Conservation (phyloP, 2,888 invertebrate species). For the Oscheius sp. region DNA sequence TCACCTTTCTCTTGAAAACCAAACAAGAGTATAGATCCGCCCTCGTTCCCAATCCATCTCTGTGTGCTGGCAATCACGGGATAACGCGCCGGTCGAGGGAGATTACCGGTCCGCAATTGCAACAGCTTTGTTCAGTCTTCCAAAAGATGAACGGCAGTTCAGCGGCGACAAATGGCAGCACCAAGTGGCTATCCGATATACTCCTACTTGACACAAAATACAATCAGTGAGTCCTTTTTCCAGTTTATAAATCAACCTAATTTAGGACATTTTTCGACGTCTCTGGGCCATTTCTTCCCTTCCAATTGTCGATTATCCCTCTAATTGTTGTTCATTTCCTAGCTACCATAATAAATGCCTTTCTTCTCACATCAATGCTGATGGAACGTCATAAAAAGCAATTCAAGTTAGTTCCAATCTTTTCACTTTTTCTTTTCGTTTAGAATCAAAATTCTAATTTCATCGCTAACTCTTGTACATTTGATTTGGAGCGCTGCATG, state of each 20-base stretch:
- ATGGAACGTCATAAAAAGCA: conserved; percentile 13
- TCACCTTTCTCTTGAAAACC: not conserved
- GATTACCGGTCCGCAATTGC: conserved; percentile 22
- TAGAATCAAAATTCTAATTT: conserved; percentile 12
- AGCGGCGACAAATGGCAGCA: not conserved
- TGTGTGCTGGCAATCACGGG: not conserved
- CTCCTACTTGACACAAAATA: conserved; percentile 13
- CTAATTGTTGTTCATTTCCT: not conserved
- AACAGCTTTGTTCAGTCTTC: not conserved
- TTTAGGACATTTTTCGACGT: conserved; percentile 14
- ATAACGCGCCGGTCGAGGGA: conserved; percentile 3
- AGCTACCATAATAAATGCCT: not conserved
- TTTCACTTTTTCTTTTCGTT: not conserved
- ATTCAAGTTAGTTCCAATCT: not conserved
- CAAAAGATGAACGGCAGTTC: not conserved
- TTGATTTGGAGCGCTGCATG: conserved; percentile 13
- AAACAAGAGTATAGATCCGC: not conserved
- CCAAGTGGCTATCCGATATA: conserved; percentile 13
- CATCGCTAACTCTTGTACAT: not conserved
- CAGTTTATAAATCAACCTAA: not conserved
- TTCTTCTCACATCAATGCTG: conserved; percentile 6
- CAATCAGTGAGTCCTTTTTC: conserved; percentile 6
- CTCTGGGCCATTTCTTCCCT: not conserved
- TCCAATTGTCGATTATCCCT: not conserved
- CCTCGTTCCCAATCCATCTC: conserved; percentile 7